Percentiles rank a stretch among this genome's conserved stretches.
phyloP scores from a whole-genome alignment of 2,113 vertebrate species.

The Gallinago paraguaiae region DNA sequence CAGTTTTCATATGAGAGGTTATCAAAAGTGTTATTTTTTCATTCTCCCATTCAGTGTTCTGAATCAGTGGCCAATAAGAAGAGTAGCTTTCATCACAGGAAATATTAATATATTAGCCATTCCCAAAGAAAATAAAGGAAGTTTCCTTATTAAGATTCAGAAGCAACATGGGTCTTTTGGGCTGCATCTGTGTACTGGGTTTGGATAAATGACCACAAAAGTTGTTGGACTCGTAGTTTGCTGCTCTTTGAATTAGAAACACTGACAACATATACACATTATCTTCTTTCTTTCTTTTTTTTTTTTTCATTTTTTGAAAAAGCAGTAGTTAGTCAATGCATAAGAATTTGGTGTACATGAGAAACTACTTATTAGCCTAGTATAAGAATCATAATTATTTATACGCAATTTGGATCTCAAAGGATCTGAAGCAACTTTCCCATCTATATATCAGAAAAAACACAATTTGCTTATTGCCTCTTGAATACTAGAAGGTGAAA shows the following conservation, averaged over 20 bases:
- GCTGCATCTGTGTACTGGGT: neutral
- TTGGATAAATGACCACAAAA: neutral
- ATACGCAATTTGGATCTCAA: neutral
- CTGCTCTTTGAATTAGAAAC: neutral
- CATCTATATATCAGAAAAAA: neutral
- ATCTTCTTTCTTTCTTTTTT: neutral
- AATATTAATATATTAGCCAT: neutral
- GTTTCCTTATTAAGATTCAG: neutral
- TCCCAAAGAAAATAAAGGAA: neutral
- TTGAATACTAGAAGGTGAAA: neutral
- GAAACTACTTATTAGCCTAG: neutral
- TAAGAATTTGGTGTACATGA: neutral
- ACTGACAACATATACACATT: rapidly evolving
- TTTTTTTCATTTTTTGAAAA: neutral
- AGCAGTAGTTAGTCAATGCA: neutral
- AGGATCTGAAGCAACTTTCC: neutral
- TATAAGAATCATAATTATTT: neutral
- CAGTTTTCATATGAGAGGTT: neutral
- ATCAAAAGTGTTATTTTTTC: neutral
- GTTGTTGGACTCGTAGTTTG: neutral
- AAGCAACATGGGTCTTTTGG: conserved; percentile 32
- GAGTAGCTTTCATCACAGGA: neutral
- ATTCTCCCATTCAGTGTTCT: neutral
- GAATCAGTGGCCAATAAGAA: neutral
- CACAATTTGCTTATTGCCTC: neutral